A percentile compares a stretch with the other conserved stretches of the same genome.
Evolutionary conservation across 2,888 invertebrate genomes (phyloP).

Genomic region (Plebejus melissa): DNA sequence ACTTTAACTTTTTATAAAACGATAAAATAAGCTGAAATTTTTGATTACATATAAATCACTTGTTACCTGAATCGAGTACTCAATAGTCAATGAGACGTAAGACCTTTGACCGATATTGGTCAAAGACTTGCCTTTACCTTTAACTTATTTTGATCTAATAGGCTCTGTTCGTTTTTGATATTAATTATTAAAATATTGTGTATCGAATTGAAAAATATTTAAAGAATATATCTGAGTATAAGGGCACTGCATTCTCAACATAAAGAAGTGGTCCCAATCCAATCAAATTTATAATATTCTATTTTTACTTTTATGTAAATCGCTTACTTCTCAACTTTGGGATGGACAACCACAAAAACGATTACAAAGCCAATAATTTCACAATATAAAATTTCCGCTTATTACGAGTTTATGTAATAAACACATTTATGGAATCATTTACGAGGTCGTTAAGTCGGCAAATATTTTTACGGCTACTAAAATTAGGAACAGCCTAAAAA

Average conservation of each 20-base stretch:
- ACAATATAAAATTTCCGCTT: not conserved
- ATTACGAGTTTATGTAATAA: slow-evolving; percentile 15
- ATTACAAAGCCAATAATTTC: not conserved
- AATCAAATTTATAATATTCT: no score
- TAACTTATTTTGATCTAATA: not conserved
- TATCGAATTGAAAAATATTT: no score
- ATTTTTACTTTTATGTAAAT: no score
- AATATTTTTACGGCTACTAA: slow-evolving; percentile 21
- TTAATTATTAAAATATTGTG: no score
- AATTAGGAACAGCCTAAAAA: slow-evolving; percentile 12
- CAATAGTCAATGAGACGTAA: not conserved
- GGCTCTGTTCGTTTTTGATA: not conserved
- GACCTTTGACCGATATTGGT: not conserved
- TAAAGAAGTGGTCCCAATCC: no score
- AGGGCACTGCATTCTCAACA: no score
- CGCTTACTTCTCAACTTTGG: no score
- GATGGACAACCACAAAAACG: no score
- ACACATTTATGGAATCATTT: slow-evolving; percentile 33
- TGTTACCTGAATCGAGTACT: not conserved
- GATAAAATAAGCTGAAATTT: no score
- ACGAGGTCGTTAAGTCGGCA: slow-evolving; percentile 32
- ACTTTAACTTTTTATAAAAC: no score
- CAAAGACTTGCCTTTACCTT: not conserved
- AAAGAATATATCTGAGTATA: no score
- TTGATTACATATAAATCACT: not conserved